A percentile compares a stretch with the other conserved stretches of the same genome.
These are phyloP conservation scores for Ascaphus truei DNA, from an alignment of 2,113 vertebrate genomes.

Conservation along the genomic window DNA sequence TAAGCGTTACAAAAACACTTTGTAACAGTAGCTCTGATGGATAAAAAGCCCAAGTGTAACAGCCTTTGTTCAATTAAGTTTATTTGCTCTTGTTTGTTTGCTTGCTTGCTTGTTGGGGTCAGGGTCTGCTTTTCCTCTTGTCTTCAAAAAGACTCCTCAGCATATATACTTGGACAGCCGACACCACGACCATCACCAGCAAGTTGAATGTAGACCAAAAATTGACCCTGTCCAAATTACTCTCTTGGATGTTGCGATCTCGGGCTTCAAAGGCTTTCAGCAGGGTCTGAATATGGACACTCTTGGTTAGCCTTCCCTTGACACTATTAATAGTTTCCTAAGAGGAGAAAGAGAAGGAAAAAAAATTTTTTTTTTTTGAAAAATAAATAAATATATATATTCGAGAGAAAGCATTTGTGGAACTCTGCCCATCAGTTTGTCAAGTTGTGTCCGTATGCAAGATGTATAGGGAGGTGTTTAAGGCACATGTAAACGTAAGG, in stretches of 20 bases:
- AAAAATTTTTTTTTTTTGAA: too few relatives aligned
- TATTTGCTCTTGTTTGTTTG: conserved; percentile 38
- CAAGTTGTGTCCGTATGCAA: too few relatives aligned
- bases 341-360: not conserved
- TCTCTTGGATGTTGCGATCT: conserved; percentile 94
- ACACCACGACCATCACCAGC: conserved; percentile 81
- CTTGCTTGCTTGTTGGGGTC: conserved; percentile 43
- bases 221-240: conserved; percentile 90
- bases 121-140: conserved; percentile 86
- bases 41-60: conserved; percentile 42
- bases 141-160: conserved; percentile 92
- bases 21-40: conserved; percentile 25
- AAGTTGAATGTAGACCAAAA: conserved; percentile 88
- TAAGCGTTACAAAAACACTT: too few relatives aligned
- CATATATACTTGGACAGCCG: conserved; percentile 86
- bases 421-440: too few relatives aligned
- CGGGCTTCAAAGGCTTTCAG: conserved; percentile 93
- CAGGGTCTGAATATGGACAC: conserved; percentile 87
- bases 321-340: conserved; percentile 94
- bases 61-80: conserved; percentile 26
- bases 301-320: conserved; percentile 88
- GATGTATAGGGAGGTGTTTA: too few relatives aligned
- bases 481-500: too few relatives aligned
- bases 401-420: too few relatives aligned
- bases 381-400: too few relatives aligned